Evolutionary conservation across 2,113 vertebrate species (phyloP), one percentile per base, ranked within the genome.

Genomic region (Aplodontia rufa): DNA sequence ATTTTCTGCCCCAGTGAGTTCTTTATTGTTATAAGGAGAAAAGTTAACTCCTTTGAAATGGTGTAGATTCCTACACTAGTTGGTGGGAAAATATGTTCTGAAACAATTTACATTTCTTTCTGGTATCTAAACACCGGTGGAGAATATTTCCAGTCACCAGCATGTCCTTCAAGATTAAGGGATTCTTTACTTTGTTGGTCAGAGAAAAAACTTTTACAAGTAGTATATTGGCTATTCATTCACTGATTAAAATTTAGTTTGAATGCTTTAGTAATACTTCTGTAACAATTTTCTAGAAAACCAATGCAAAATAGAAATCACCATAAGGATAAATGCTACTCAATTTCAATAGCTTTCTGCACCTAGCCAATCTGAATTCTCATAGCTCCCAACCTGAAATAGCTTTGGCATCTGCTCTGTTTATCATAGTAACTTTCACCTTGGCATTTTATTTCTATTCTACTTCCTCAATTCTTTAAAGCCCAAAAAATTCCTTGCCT

Each of bases 1-100:
- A 90, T 87, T 91, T 94, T 96, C 95, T 92, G 75, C 49, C 28
- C 30, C 22, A 75, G 30, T 79, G 86, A 91, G 58, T 75, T 82
- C 69, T 49, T 24, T 11, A n/a, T 58, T 83, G 42, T 83, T 85
- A 47, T 19, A 53, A 80, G 87, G 68, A 80, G 17, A n/a, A 94
- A 92, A 85, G 47, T 14, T 16, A 76, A 91, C 2, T 4, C 24
- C 85, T 69, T 86, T 2, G 4, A n/a, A 16, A n/a, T 14, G 32
- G 16, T 69, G 47, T 78, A 12, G 16, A 60, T 72, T 72, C 60
- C 55, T 64, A 62, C 1, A 40, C 24, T 72, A 35, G 45, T 58
- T 86, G 28, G 64, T 55, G 89, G 8, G 17, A 91, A 94, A 91
- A 47, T 37, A 75, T 85, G 95, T 91, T 94, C 24, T 80, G 26